A percentile compares a stretch with the other conserved stretches of the same genome.
phyloP scores from a whole-genome alignment of 2,797 vertebrate genomes.

The Channallabes apus region DNA sequence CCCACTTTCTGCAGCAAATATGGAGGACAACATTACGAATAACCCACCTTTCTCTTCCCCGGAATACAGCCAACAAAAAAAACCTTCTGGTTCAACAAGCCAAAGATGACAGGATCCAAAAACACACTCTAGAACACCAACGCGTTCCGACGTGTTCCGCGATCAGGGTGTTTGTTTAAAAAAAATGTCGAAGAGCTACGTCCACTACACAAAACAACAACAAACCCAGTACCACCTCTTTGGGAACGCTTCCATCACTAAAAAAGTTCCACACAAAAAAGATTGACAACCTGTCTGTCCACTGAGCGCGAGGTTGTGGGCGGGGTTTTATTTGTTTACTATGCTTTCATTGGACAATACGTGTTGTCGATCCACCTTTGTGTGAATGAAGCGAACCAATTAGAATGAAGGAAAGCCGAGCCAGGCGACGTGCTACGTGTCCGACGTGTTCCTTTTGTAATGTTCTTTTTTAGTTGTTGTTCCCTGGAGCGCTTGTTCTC shows the following conservation, averaged over 20 bases:
- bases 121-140: not conserved
- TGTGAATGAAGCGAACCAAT: constrained; percentile 49
- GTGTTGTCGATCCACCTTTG: not conserved
- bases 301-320: constrained; percentile 6
- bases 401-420: constrained; percentile 34
- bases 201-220: constrained; percentile 62
- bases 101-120: not conserved
- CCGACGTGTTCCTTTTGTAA: constrained; percentile 28
- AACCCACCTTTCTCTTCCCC: not conserved
- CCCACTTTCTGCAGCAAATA: not conserved
- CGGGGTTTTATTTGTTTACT: constrained; percentile 29
- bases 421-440: constrained; percentile 35
- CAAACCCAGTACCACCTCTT: constrained; percentile 64
- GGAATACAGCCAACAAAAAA: constrained; percentile 2
- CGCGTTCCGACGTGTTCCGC: not conserved
- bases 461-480: not conserved
- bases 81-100: not conserved
- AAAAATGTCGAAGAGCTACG: constrained; percentile 70
- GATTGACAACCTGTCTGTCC: constrained; percentile 29
- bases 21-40: not conserved
- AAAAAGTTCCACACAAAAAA: fast-evolving
- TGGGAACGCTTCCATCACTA: constrained; percentile 56
- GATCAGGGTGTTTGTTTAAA: constrained; percentile 36
- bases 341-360: constrained; percentile 51
- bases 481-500: not conserved